Evolutionary conservation across 2,888 invertebrate genomes (phyloP).

Genomic region (Lordiphosa fenestrarum): DNA sequence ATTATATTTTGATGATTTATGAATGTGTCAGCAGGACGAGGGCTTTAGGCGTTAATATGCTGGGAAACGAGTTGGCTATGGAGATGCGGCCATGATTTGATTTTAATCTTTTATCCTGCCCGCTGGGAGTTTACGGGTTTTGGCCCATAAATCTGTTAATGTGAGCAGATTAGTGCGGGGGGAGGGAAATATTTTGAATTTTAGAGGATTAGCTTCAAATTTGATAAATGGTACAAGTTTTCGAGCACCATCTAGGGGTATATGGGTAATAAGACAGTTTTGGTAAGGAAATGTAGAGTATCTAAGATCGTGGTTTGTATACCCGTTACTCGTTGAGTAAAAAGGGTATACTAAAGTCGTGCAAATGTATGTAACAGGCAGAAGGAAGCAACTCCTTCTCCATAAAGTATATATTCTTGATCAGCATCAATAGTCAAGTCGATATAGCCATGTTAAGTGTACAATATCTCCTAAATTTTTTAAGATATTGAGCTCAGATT

Average conservation of each 20-base stretch:
- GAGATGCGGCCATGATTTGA: conserved; percentile 54
- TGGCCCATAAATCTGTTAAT: conserved; percentile 30
- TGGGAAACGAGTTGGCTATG: conserved; percentile 28
- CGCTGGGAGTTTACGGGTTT: conserved; percentile 26
- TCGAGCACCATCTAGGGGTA: no score
- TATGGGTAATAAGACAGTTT: background rate
- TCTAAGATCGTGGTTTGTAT: no score
- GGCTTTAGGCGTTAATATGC: conserved; percentile 66
- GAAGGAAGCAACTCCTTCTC: no score
- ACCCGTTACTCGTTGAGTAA: no score
- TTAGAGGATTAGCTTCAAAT: conserved; percentile 13
- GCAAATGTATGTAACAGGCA: no score
- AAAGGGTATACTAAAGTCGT: no score
- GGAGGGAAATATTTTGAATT: conserved; percentile 21
- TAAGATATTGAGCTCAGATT: no score
- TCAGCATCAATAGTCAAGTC: no score
- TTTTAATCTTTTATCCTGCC: conserved; percentile 53
- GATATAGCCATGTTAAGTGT: no score
- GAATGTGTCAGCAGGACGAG: conserved; percentile 40
- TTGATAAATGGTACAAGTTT: conserved; percentile 7
- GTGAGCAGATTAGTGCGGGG: conserved; percentile 36
- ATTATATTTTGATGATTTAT: conserved; percentile 57
- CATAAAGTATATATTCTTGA: no score
- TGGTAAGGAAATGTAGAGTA: no score
- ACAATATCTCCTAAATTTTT: no score